Conservation (phyloP, 2,888 invertebrate genomes). For the Harpalus rufipes region DNA sequence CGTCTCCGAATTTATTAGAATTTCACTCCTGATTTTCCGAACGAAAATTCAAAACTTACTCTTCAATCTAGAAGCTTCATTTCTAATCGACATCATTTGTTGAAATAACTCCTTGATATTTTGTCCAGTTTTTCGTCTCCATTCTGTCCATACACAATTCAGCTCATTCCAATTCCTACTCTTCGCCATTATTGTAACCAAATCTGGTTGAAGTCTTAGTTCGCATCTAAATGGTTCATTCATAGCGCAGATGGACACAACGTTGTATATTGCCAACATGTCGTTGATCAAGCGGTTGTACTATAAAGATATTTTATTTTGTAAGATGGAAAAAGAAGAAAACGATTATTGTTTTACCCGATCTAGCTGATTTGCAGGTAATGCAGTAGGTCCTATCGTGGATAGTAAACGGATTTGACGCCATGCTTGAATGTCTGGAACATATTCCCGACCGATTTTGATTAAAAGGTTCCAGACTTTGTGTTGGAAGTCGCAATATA, state of each 20-base stretch:
- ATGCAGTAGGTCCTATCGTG: slow-evolving; percentile 89
- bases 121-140: slow-evolving; percentile 91
- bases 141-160: slow-evolving; percentile 93
- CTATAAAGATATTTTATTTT: slow-evolving; percentile 78
- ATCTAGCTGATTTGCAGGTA: slow-evolving; percentile 90
- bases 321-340: neutral
- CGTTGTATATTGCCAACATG: slow-evolving; percentile 92
- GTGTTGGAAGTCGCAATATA: slow-evolving; percentile 90
- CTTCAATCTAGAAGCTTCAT: slow-evolving; percentile 88
- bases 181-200: slow-evolving; percentile 87
- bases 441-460: slow-evolving; percentile 82
- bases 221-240: slow-evolving; percentile 92
- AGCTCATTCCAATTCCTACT: slow-evolving; percentile 93
- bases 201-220: slow-evolving; percentile 88
- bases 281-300: slow-evolving; percentile 93
- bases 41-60: slow-evolving; percentile 80
- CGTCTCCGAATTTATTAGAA: too few species aligned
- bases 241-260: slow-evolving; percentile 90
- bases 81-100: slow-evolving; percentile 88
- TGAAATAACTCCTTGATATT: slow-evolving; percentile 89
- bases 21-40: neutral
- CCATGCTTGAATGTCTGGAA: slow-evolving; percentile 84
- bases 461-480: slow-evolving; percentile 88
- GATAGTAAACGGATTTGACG: slow-evolving; percentile 88
- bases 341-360: slow-evolving; percentile 80